Evolutionary conservation across 2,888 invertebrate genomes (phyloP).

Genomic region (Nymphalis polychloros): DNA sequence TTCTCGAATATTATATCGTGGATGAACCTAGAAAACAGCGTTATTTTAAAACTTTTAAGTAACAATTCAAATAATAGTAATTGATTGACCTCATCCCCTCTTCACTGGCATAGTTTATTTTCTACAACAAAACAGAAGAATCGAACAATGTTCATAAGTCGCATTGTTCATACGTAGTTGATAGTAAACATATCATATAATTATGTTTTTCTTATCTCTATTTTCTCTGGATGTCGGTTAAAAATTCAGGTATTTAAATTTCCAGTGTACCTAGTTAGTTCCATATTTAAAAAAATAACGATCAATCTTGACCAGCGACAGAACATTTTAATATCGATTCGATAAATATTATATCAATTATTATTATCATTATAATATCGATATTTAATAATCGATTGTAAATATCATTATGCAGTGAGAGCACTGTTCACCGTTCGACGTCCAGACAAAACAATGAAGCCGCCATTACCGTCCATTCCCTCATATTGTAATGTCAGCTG

Average conservation of each 20-base stretch:
- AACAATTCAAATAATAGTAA: neutral
- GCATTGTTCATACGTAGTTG: neutral
- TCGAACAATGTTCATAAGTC: neutral
- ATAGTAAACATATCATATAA: no score
- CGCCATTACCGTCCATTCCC: conserved; percentile 22
- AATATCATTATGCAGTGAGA: conserved; percentile 26
- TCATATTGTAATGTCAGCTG: conserved; percentile 31
- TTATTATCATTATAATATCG: neutral
- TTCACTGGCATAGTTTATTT: neutral
- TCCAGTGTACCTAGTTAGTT: no score
- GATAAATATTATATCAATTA: neutral
- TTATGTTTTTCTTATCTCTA: no score
- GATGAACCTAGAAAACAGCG: neutral
- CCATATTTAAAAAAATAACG: no score
- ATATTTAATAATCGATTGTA: conserved; percentile 21
- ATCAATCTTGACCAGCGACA: neutral
- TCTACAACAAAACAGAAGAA: neutral
- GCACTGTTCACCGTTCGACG: conserved; percentile 10
- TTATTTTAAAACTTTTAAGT: neutral
- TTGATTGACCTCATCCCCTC: neutral
- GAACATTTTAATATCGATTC: neutral
- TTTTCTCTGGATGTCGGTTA: no score
- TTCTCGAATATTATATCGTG: no score
- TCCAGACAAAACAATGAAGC: conserved; percentile 33
- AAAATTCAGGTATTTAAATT: no score